Evolutionary conservation across 1,140 invertebrate genomes (phyloP).

Genomic region (Venturia canescens): DNA sequence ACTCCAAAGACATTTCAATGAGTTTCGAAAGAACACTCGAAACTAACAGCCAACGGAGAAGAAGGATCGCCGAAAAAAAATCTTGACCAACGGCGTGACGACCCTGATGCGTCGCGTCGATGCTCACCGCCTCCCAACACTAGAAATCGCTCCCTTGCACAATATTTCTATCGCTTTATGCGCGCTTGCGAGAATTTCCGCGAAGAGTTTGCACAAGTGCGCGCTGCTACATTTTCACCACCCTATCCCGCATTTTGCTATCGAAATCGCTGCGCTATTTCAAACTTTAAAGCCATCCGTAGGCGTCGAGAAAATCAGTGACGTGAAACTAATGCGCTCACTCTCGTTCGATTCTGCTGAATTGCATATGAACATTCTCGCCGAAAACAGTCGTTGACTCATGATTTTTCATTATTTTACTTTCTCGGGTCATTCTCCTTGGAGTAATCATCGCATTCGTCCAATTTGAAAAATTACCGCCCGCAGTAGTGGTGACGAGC

Average conservation of each 20-base stretch:
- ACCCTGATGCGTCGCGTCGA: constrained; percentile 30
- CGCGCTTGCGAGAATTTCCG: neutral
- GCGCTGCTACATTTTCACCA: neutral
- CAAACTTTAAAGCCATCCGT: too few species aligned
- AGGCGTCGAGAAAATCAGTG: too few species aligned
- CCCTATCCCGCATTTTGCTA: neutral
- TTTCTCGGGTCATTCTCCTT: too few species aligned
- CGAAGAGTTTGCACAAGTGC: constrained; percentile 2
- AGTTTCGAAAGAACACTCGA: constrained; percentile 8
- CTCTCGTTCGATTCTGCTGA: too few species aligned
- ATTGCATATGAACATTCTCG: too few species aligned
- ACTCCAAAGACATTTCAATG: neutral
- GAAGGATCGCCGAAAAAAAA: constrained; percentile 26
- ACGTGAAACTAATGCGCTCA: too few species aligned
- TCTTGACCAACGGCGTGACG: constrained; percentile 22
- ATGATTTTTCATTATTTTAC: too few species aligned
- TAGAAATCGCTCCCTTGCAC: constrained; percentile 1
- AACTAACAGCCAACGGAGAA: neutral
- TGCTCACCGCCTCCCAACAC: constrained; percentile 2
- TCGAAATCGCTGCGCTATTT: too few species aligned
- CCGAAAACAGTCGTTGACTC: too few species aligned
- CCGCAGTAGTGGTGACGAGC: too few species aligned
- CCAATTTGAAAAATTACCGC: too few species aligned
- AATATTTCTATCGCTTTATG: constrained; percentile 12
- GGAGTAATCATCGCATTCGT: too few species aligned